Base-by-base conservation (phyloP, 1,140 invertebrate genomes). In the Diploscapter pachys region DNA sequence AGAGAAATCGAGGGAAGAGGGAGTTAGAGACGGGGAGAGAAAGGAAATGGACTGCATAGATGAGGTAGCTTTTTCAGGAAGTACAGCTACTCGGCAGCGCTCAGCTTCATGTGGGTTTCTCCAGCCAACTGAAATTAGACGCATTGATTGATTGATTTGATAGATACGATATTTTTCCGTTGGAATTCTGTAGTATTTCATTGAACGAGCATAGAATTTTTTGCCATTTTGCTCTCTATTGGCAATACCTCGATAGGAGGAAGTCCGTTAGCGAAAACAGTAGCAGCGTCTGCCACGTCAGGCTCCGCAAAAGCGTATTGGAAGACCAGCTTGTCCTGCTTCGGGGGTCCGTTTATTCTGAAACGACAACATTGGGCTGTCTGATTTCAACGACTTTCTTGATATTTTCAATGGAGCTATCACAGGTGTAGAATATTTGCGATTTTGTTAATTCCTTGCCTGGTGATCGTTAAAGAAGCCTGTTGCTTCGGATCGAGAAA, bases 391-490 rank as follows among this genome's bases (percentile, higher is more conserved):
- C 2, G n/a, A 49, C 52, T 3, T 55, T 59, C 13, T 13, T 59
- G 13, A 59, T 59, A 59, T 59, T 59, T 59, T 13, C 13, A 59
- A 13, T 11, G 9, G 2, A 59, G 9, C 57, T 11, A 59, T 59
- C n/a, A 48, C n/a, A n/a, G 50, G 31, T 63, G 31, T 63, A 5
- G 50, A n/a, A 49, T 49, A 13, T 48, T 9, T 9, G 9, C 9
- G 13, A 9, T 9, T 48, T n/a, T 63, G 6, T 49, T 63, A n/a
- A 8, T 56, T 9, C 59, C 68, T 54, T 64, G 56, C 55, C 71
- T 63, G 11, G 71, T 72, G 71, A 72, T 72, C 13, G 65, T 64
- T 54, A 72, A 54, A 55, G 63, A 61, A n/a, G 53, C 61, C 4
- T 61, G 63, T n/a, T 63, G 56, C n/a, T 63, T 63, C 4, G 65